Evolutionary conservation across 2,113 vertebrate genomes (phyloP), one percentile per base, ranked within the genome.

Genomic region (Bungarus multicinctus): DNA sequence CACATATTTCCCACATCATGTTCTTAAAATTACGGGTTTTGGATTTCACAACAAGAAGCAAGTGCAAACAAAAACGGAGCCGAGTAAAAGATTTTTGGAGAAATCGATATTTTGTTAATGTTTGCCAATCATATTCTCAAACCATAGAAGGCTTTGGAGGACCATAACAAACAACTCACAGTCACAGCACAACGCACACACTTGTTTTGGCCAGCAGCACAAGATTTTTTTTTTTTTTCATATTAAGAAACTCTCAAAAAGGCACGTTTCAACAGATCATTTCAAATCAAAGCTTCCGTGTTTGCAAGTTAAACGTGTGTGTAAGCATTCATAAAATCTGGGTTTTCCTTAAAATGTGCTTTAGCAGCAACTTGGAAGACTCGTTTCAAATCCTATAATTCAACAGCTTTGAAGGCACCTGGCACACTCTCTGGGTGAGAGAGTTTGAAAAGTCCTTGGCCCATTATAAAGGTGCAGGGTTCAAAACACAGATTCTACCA

Each of bases 231-330:
- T 89, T 92, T 50, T 52, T 52, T 52, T 52, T 10, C 95, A 52
- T 87, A 90, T 91, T 58, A 93, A 50, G 43, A 90, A 60, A 88
- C 54, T 94, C 94, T 91, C 91, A 93, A 55, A 95, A 98, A 97
- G 97, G 97, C 98, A 98, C 97, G 47, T 96, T 97, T 97, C 94
- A 96, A 95, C 89, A 88, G 53, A 91, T 52, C 50, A 2, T 1
- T 90, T 93, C 53, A 92, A 96, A 95, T 93, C 94, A 93, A 87
- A 93, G 92, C 57, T 95, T 85, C 45, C 92, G 91, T 89, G 91
- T 94, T 94, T 96, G 34, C 0, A 93, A 74, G 90, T 89, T 88
- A 94, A 97, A 14, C 3, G 60, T 95, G 93, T 34, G 89, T 88
- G 53, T 39, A 90, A 91, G 91, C 92, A 85, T 43, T 45, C 86